Evolutionary conservation across 2,888 invertebrate genomes (phyloP), one percentile per base, ranked within the genome.

Genomic region (Pollenia amentaria): DNA sequence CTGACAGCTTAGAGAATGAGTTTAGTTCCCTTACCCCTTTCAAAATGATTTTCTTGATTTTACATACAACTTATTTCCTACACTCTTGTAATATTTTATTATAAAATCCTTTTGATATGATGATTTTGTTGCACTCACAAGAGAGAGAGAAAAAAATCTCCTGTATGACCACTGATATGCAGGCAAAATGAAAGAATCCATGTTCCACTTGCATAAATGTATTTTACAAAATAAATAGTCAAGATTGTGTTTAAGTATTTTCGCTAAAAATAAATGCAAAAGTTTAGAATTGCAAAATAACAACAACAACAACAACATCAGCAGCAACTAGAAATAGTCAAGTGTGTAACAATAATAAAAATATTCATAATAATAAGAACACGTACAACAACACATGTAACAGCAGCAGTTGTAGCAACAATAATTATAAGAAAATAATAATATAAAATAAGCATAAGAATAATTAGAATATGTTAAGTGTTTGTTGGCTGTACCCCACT

Each of bases 381-480:
- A 29, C 3, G 29, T 6, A 29, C 29, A 29, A 29, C 72, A 84
- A 48, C 53, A 62, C 57, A 62, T 44, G 29, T 53, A 40, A n/a
- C 51, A 62, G 8, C 48, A 88, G 81, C 84, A 84, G 14, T 44
- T 60, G 65, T 65, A 53, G 82, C 79, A 84, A 87, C 73, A 86
- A 83, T 77, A 73, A 78, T 78, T 73, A 83, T 44, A 81, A 70
- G 57, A 76, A 57, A 78, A 89, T 89, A 90, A 91, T 91, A 91
- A 91, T 91, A 90, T 89, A 90, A 91, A 91, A 91, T 91, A 91
- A 92, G 91, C 91, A 91, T 76, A 62, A 90, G 91, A 91, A 92
- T 92, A 92, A 92, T 92, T 92, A 92, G 92, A 92, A 92, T 92
- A 92, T 91, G 92, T 92, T 92, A 92, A 92, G 92, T 91, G 92